A percentile compares a stretch with the other conserved stretches of the same genome.
Conservation (phyloP, 2,888 invertebrate genomes). For the Agriopis marginaria region DNA sequence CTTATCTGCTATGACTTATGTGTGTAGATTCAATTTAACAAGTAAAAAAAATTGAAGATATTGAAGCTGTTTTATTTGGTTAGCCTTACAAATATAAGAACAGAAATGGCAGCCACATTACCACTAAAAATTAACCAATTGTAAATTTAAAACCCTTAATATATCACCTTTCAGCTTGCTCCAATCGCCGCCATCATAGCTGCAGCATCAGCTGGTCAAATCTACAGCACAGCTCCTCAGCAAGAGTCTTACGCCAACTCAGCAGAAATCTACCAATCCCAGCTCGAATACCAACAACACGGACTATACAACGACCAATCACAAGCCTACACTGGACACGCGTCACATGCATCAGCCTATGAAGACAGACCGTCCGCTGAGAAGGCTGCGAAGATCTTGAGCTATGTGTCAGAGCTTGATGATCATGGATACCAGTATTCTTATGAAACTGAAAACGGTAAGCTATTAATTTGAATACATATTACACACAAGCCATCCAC, state of each 20-base stretch:
- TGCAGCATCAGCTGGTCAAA: constrained; percentile 65
- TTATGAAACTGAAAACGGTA: constrained; percentile 89
- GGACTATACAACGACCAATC: constrained; percentile 61
- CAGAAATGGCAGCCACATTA: too few species aligned
- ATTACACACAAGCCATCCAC: too few species aligned
- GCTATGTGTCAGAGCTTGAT: constrained; percentile 62
- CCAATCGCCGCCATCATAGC: constrained; percentile 64
- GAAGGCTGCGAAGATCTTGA: constrained; percentile 66
- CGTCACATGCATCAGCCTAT: constrained; percentile 39
- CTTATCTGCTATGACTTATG: too few species aligned
- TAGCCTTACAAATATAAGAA: too few species aligned
- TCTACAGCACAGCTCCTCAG: constrained; percentile 51
- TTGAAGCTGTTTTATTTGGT: too few species aligned
- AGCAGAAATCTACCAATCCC: constrained; percentile 68
- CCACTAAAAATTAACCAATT: neutral
- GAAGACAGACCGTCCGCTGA: constrained; percentile 52
- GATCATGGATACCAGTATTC: constrained; percentile 75
- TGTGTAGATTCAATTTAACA: too few species aligned
- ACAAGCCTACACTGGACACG: constrained; percentile 50
- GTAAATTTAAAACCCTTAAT: neutral
- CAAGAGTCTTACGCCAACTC: constrained; percentile 55
- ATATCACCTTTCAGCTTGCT: constrained; percentile 58
- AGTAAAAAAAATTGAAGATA: too few species aligned
- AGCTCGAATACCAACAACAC: constrained; percentile 61
- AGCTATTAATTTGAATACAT: constrained; percentile 30